A percentile compares a stretch with the other conserved stretches of the same genome.
Conservation (phyloP, 1,140 invertebrate species). For the Scaptomyza montana region DNA sequence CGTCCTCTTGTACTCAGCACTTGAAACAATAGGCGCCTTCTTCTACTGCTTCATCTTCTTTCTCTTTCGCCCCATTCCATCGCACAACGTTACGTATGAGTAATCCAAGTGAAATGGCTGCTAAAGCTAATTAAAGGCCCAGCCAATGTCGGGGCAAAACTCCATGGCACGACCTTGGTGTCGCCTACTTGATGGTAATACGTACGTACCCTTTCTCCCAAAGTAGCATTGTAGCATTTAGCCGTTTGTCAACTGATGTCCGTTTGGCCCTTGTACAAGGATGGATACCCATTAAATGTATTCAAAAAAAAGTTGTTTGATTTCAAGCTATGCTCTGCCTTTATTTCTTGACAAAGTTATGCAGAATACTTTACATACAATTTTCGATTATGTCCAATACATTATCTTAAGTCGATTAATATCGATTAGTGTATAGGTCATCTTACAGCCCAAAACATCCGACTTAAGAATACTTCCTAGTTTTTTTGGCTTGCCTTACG, state of each 20-base stretch:
- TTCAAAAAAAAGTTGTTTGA: too few species aligned
- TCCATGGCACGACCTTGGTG: constrained; percentile 62
- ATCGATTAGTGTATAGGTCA: background rate
- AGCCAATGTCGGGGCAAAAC: constrained; percentile 48
- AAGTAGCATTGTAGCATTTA: constrained; percentile 29
- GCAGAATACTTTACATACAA: too few species aligned
- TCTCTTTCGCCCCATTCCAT: background rate
- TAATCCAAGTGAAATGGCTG: constrained; percentile 55
- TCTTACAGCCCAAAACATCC: background rate
- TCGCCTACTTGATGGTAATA: constrained; percentile 43
- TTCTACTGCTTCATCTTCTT: background rate
- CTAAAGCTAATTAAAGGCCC: constrained; percentile 77
- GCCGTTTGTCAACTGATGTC: constrained; percentile 66
- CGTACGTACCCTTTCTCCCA: background rate
- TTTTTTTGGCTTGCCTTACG: constrained; percentile 8
- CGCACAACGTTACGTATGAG: constrained; percentile 62
- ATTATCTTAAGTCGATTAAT: too few species aligned
- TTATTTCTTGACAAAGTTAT: too few species aligned
- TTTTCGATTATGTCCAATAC: too few species aligned
- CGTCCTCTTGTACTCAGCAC: background rate
- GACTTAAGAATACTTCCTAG: background rate
- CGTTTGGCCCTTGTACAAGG: constrained; percentile 19
- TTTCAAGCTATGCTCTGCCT: too few species aligned
- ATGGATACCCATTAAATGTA: background rate
- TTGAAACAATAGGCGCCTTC: constrained; percentile 62